These are phyloP conservation scores for Caenorhabditis zanzibari DNA, from an alignment of 2,888 invertebrate genomes.

Conservation along the genomic window DNA sequence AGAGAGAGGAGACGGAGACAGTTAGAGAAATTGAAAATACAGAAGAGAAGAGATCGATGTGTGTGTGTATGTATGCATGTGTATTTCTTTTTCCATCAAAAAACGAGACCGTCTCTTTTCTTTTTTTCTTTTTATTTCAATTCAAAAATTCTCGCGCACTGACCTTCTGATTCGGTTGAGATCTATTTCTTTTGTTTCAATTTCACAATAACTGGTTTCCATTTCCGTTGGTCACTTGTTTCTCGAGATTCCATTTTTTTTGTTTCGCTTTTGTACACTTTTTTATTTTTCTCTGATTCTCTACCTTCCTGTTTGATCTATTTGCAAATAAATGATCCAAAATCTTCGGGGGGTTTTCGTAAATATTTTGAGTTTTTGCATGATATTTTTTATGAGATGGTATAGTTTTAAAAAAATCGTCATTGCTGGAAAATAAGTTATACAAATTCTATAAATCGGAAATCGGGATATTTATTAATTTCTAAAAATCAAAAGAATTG, in stretches of 20 bases:
- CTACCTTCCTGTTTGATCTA: not conserved
- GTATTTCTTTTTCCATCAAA: conserved; percentile 27
- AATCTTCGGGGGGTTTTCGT: not conserved
- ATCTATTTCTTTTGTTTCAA: conserved; percentile 9
- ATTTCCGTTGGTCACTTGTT: conserved; percentile 28
- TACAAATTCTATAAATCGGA: too few species aligned
- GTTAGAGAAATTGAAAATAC: conserved; percentile 23
- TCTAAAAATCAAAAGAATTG: too few species aligned
- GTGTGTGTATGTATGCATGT: conserved; percentile 57
- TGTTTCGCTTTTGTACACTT: conserved; percentile 1
- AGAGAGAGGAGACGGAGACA: conserved; percentile 23
- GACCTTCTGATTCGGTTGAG: conserved; percentile 26
- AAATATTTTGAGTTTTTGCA: not conserved
- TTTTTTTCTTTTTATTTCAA: conserved; percentile 9
- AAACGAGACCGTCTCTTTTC: conserved; percentile 30
- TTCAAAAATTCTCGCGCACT: too few species aligned
- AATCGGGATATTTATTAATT: too few species aligned
- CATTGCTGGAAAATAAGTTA: too few species aligned
- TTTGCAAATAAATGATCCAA: conserved; percentile 5
- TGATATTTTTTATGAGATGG: not conserved
- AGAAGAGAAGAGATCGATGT: conserved; percentile 45
- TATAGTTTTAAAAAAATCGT: not conserved
- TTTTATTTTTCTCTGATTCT: conserved; percentile 1
- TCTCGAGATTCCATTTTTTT: not conserved
- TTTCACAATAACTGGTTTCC: conserved; percentile 9